Conservation (phyloP, 2,888 invertebrate genomes). For the Dugesia japonica region DNA sequence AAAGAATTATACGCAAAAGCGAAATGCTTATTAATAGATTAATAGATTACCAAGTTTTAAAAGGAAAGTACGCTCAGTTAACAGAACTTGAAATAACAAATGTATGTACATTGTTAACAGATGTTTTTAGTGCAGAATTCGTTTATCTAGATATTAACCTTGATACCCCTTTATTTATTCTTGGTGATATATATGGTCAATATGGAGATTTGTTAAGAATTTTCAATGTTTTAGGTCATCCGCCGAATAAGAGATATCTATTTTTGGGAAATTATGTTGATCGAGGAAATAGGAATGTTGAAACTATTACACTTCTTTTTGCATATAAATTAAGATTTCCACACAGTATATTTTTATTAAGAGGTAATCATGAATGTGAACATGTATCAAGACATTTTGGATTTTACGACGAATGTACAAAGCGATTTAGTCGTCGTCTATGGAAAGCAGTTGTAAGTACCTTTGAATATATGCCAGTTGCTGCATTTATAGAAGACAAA, state of each 20-base stretch:
- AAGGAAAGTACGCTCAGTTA: slow-evolving; percentile 28
- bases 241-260: slow-evolving; percentile 6
- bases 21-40: slow-evolving; percentile 22
- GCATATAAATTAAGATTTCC: slow-evolving; percentile 26
- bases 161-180: background rate
- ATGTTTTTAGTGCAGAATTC: background rate
- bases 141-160: slow-evolving; percentile 4
- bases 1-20: slow-evolving; percentile 9
- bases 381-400: slow-evolving; percentile 24
- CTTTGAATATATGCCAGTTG: slow-evolving; percentile 25
- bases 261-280: slow-evolving; percentile 29
- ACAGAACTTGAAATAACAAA: slow-evolving; percentile 23
- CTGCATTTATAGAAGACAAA: slow-evolving; percentile 25
- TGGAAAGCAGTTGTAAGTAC: slow-evolving; percentile 13
- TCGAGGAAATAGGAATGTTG: slow-evolving; percentile 12
- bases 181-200: slow-evolving; percentile 25
- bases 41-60: slow-evolving; percentile 28
- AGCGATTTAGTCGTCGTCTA: background rate
- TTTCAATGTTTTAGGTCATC: slow-evolving; percentile 16
- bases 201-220: slow-evolving; percentile 25
- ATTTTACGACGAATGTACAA: slow-evolving; percentile 24
- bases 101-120: background rate
- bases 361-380: slow-evolving; percentile 21
- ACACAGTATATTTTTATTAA: background rate
- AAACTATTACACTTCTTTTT: slow-evolving; percentile 22